A percentile compares a stretch with the other conserved stretches of the same genome.
Conservation (phyloP, 92 coral and sea anemone genomes). For the Virgularia gustaviana region DNA sequence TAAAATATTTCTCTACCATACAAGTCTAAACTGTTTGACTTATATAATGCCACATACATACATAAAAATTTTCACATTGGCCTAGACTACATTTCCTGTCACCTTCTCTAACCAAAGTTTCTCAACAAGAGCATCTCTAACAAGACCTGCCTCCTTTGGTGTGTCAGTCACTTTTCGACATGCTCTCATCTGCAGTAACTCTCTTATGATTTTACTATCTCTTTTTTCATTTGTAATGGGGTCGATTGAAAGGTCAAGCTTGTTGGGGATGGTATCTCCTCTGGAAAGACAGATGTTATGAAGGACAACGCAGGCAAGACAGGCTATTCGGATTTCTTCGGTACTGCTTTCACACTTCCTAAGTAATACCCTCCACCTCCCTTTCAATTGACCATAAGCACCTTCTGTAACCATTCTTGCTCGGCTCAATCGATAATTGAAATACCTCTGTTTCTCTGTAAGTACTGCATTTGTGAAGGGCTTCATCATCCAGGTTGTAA, state of each 20-base stretch:
- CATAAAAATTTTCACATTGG: too few species aligned
- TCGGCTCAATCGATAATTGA: slow-evolving; percentile 43
- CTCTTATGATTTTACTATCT: slow-evolving; percentile 52
- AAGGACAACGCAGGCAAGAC: slow-evolving; percentile 52
- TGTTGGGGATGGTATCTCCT: slow-evolving; percentile 41
- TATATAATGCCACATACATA: too few species aligned
- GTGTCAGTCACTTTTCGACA: slow-evolving; percentile 51
- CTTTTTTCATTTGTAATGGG: slow-evolving; percentile 47
- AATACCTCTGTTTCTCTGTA: slow-evolving; percentile 47
- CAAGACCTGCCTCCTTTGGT: slow-evolving; percentile 40
- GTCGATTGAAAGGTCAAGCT: slow-evolving; percentile 53
- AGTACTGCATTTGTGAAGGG: slow-evolving; percentile 54
- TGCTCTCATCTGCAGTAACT: slow-evolving; percentile 47
- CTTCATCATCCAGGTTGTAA: slow-evolving; percentile 47
- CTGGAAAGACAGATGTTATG: slow-evolving; percentile 54
- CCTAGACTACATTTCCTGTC: slow-evolving; percentile 43
- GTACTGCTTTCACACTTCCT: slow-evolving; percentile 61
- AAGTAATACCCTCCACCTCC: slow-evolving; percentile 57
- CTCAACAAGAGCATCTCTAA: slow-evolving; percentile 48
- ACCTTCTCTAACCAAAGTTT: slow-evolving; percentile 60
- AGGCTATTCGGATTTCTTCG: slow-evolving; percentile 37
- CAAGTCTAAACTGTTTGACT: too few species aligned
- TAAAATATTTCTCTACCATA: too few species aligned
- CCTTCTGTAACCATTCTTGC: slow-evolving; percentile 55
- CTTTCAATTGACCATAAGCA: slow-evolving; percentile 61